Conservation (phyloP, 1,140 invertebrate species). For the Calosoma granatense region DNA sequence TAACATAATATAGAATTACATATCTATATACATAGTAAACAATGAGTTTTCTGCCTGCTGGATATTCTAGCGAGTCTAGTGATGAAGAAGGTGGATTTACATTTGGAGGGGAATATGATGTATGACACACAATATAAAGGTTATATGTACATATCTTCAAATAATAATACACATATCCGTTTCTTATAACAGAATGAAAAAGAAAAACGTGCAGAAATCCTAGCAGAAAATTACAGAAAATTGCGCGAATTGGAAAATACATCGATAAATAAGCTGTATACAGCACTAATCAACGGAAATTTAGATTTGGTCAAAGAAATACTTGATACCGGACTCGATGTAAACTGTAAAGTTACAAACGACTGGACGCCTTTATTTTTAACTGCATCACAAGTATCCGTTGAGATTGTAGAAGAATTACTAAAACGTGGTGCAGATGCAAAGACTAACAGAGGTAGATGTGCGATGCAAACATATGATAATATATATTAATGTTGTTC, state of each 20-base stretch:
- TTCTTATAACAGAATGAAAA: not conserved
- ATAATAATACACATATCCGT: not conserved
- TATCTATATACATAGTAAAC: not conserved
- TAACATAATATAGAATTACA: not conserved
- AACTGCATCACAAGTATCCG: constrained; percentile 21
- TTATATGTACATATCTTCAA: not conserved
- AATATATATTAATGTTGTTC: not conserved
- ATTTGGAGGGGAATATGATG: not conserved
- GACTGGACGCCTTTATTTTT: constrained; percentile 26
- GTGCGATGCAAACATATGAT: not conserved
- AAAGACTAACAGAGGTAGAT: constrained; percentile 22
- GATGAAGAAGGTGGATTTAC: not conserved
- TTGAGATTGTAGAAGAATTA: constrained; percentile 20
- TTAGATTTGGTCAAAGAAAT: not conserved
- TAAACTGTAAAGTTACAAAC: constrained; percentile 21
- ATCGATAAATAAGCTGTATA: not conserved
- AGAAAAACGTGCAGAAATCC: not conserved
- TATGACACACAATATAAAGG: not conserved
- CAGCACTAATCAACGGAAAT: not conserved
- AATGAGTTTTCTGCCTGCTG: constrained; percentile 1
- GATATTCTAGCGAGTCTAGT: not conserved
- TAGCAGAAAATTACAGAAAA: not conserved
- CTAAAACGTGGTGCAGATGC: constrained; percentile 24
- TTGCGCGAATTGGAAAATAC: not conserved
- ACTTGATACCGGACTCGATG: constrained; percentile 15